Conservation (phyloP, 2,113 vertebrate genomes). For the Fulmarus glacialis region DNA sequence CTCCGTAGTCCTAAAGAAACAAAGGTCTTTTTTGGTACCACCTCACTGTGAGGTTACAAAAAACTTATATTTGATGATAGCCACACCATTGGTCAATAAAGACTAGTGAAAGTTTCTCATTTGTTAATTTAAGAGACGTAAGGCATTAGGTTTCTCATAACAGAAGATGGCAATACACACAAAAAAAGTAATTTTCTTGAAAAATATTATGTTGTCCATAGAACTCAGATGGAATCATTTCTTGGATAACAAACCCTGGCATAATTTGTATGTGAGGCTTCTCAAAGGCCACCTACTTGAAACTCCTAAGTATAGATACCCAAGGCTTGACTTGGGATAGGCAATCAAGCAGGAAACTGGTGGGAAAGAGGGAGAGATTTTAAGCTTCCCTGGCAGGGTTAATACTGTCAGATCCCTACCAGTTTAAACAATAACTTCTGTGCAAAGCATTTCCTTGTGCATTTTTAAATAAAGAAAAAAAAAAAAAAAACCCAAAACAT, state of each 20-base stretch:
- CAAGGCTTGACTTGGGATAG: not conserved
- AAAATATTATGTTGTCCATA: not conserved
- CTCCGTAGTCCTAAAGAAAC: not conserved
- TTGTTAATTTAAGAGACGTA: not conserved
- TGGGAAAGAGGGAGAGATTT: not conserved
- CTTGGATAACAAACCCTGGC: not conserved
- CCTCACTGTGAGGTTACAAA: not conserved
- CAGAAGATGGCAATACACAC: not conserved
- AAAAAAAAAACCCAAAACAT: not conserved
- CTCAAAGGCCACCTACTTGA: not conserved
- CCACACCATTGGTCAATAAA: not conserved
- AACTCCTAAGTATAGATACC: not conserved
- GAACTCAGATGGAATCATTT: not conserved
- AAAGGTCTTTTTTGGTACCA: not conserved
- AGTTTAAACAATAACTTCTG: not conserved
- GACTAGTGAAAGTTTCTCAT: not conserved
- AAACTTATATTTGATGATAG: not conserved
- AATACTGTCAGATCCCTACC: not conserved
- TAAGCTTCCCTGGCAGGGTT: not conserved
- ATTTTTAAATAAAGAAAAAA: not conserved
- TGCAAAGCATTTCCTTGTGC: not conserved
- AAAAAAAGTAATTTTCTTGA: not conserved
- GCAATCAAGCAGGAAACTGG: not conserved
- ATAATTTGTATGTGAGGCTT: not conserved
- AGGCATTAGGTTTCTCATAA: not conserved